Conservation (phyloP, 2,113 vertebrate species). For the Labeo catla region DNA sequence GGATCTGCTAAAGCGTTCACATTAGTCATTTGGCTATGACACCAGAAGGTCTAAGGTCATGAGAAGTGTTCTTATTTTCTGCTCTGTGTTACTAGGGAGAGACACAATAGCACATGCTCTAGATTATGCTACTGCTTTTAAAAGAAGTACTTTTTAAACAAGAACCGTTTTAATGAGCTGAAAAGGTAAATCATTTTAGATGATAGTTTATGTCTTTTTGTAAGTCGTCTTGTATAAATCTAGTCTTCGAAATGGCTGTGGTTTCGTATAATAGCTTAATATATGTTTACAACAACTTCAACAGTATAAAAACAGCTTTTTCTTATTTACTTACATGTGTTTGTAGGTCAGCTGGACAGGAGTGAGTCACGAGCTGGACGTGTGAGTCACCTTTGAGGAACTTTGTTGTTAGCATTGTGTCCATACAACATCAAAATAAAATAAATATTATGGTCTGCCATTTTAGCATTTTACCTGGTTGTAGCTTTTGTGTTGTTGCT, state of each 20-base stretch:
- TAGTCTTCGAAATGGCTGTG: neutral
- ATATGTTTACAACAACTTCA: neutral
- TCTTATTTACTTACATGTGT: neutral
- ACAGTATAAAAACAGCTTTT: neutral
- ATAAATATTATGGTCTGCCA: neutral
- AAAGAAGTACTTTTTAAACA: neutral
- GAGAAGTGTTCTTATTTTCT: conserved; percentile 51
- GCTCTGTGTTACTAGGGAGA: neutral
- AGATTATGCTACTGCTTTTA: neutral
- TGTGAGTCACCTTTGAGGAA: neutral
- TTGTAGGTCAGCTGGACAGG: neutral
- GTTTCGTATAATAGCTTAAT: neutral
- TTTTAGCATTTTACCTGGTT: neutral
- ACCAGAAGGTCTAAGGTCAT: conserved; percentile 52
- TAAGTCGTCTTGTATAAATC: neutral
- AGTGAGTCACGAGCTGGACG: too few relatives aligned
- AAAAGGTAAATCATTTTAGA: neutral
- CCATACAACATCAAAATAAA: neutral
- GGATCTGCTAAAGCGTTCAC: conserved; percentile 37
- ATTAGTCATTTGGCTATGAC: conserved; percentile 39
- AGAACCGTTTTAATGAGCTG: neutral
- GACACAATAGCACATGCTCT: neutral
- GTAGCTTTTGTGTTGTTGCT: neutral
- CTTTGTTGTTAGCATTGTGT: neutral
- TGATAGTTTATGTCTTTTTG: neutral